Conservation (phyloP, 1,140 invertebrate species). For the Aphis craccivora region DNA sequence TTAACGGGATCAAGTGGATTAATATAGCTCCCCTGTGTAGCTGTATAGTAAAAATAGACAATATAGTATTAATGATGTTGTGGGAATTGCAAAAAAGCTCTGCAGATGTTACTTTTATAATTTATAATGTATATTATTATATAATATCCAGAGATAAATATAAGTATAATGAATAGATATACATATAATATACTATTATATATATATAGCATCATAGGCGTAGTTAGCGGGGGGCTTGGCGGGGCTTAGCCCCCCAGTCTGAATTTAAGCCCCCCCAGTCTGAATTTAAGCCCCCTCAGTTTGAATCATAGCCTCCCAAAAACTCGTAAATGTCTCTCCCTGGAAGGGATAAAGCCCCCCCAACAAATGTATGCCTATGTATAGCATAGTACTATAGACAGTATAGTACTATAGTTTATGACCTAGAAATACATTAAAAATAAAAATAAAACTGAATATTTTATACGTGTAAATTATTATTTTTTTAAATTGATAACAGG, state of each 20-base stretch:
- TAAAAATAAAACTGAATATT: not conserved
- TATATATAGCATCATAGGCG: no score
- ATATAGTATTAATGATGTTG: conserved; percentile 31
- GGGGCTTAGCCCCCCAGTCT: no score
- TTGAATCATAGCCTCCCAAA: no score
- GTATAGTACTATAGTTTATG: not conserved
- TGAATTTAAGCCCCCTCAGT: no score
- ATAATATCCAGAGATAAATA: not conserved
- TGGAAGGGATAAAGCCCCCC: no score
- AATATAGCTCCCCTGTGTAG: not conserved
- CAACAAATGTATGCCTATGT: no score
- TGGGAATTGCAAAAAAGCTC: not conserved
- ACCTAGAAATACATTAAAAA: not conserved
- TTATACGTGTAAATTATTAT: not conserved
- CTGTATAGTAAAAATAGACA: conserved; percentile 23
- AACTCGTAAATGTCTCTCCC: no score
- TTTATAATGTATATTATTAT: not conserved
- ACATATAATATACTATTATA: not conserved
- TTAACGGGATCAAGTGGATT: conserved; percentile 35
- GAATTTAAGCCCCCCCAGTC: no score
- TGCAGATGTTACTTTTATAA: conserved; percentile 46
- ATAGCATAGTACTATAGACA: no score
- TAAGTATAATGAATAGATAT: not conserved
- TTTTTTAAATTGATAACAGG: not conserved
- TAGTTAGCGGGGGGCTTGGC: no score